phyloP scores from a whole-genome alignment of 2,797 vertebrate species.

The Tiaroga cobitis region DNA sequence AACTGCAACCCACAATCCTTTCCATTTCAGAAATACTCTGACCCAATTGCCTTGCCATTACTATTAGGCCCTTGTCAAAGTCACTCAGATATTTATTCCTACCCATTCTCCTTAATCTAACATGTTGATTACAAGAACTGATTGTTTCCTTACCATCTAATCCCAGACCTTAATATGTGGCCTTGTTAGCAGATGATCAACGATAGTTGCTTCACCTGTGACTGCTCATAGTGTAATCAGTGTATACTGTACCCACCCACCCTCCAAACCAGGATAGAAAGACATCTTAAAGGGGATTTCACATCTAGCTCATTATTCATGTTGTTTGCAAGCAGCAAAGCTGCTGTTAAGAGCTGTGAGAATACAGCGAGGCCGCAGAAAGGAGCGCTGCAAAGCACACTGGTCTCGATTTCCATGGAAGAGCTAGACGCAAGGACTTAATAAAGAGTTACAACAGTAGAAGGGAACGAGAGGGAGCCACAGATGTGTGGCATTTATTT shows the following conservation, averaged over 20 bases:
- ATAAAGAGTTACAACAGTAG: not conserved
- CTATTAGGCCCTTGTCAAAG: not conserved
- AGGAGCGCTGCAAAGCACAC: not conserved
- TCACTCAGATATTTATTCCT: not conserved
- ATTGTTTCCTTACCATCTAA: not conserved
- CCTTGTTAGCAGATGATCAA: not conserved
- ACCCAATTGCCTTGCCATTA: not conserved
- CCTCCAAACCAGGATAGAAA: not conserved
- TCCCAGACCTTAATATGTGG: not conserved
- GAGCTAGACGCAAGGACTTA: not conserved
- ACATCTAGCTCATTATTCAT: not conserved
- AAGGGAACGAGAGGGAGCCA: not conserved
- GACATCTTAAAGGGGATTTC: not conserved
- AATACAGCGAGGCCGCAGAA: not conserved
- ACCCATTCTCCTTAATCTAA: not conserved
- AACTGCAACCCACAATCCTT: not conserved
- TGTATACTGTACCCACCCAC: not conserved
- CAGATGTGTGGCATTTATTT: not conserved
- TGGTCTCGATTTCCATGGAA: not conserved
- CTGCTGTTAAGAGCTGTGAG: not conserved
- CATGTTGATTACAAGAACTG: not conserved
- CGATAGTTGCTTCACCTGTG: not conserved
- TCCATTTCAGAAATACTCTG: not conserved
- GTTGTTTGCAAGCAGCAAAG: not conserved
- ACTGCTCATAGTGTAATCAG: not conserved